Percentiles rank a stretch among this genome's conserved stretches.
Evolutionary conservation across 2,888 invertebrate species (phyloP).

Genomic region (Synergus japonicus): DNA sequence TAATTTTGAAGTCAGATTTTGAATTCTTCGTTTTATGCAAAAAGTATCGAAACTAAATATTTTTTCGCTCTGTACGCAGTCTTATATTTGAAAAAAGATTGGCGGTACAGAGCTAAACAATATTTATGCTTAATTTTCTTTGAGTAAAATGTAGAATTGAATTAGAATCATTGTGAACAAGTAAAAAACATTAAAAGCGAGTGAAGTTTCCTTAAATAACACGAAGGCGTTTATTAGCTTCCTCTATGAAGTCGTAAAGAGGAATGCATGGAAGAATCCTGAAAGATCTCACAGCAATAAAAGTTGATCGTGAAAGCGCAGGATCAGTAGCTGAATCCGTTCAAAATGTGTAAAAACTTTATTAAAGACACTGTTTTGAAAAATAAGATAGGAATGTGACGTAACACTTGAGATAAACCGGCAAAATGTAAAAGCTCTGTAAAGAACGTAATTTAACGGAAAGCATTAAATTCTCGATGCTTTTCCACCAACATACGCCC

Average conservation of each 20-base stretch:
- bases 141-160: no score
- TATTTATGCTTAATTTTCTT: no score
- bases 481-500: not conserved
- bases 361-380: constrained; percentile 6
- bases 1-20: no score
- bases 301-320: not conserved
- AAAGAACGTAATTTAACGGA: constrained; percentile 19
- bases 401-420: constrained; percentile 4
- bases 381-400: not conserved
- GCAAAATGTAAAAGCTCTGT: constrained; percentile 17
- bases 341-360: not conserved
- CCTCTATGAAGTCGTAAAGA: not conserved
- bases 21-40: no score
- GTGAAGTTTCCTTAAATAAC: not conserved
- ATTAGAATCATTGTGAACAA: not conserved
- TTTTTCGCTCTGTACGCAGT: no score
- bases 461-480: constrained; percentile 11
- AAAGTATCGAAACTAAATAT: no score
- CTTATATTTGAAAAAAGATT: no score
- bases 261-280: not conserved
- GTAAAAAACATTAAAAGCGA: not conserved
- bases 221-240: not conserved
- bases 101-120: no score
- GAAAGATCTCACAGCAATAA: constrained; percentile 11
- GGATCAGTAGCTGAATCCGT: not conserved